Conservation (phyloP, 2,113 vertebrate species). For the Protomyctophum bolini region DNA sequence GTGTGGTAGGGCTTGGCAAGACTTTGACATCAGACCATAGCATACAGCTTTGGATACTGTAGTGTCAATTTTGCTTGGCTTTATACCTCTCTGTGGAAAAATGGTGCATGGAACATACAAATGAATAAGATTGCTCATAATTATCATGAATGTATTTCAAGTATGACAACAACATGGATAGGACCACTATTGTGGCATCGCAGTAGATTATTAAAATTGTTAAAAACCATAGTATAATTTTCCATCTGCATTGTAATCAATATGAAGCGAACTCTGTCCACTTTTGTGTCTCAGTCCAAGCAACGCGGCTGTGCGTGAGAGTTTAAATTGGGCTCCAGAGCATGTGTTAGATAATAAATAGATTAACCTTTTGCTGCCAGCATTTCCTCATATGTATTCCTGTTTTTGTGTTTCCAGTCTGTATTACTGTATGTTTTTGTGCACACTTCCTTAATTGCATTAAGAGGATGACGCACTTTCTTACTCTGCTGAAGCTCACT, state of each 20-base stretch:
- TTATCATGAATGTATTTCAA: not conserved
- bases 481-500: conserved; percentile 83
- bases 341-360: conserved; percentile 48
- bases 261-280: not conserved
- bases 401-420: conserved; percentile 62
- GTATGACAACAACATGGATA: not conserved
- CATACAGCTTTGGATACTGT: no score
- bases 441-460: conserved; percentile 80
- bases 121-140: not conserved
- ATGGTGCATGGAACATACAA: no score
- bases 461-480: conserved; percentile 84
- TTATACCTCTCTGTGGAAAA: no score
- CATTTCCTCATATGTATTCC: conserved; percentile 34
- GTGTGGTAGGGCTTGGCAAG: not conserved
- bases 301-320: not conserved
- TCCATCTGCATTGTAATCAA: not conserved
- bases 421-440: conserved; percentile 70
- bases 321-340: conserved; percentile 21
- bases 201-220: no score
- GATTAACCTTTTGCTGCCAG: conserved; percentile 50
- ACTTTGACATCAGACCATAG: conserved; percentile 4
- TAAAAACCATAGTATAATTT: not conserved
- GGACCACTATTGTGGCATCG: no score
- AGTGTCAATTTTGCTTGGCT: no score
- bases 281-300: not conserved